Evolutionary conservation across 92 coral and sea anemone species (phyloP), one percentile per base, ranked within the genome.

Genomic region (Epizoanthus scotinus): DNA sequence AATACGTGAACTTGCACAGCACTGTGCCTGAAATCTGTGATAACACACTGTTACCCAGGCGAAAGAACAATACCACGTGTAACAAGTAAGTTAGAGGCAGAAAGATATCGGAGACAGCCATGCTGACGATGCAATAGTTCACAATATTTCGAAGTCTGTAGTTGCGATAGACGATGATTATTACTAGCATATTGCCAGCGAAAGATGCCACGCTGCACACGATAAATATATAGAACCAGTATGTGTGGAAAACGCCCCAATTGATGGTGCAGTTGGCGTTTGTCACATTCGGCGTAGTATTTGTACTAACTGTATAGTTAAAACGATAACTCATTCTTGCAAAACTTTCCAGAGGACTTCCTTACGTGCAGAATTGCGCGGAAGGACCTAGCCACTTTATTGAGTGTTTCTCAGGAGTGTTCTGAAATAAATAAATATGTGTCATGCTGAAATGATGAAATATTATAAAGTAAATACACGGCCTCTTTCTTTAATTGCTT

Each of bases 81-180:
- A 74, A 2, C 79, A 74, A 31, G 7, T 74, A 49, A 21, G 53
- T 6, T 2, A 27, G 24, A 17, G 77, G 77, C 17, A 70, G 59
- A 47, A 70, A 70, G 19, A 70, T 10, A 5, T 70, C 77, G 27
- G 77, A 70, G 17, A 70, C 24, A 5, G 77, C 77, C 77, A 70
- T 70, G 24, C 53, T 70, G 5, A 53, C 59, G 19, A 70, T 70
- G 10, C 50, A 47, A 8, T 14, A 70, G 36, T 70, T 70, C 13
- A 58, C 53, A 14, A 58, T 70, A 7, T 42, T 70, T 50, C 61
- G 24, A 28, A 70, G 28, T 21, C 29, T 49, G 26, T 50, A 15
- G 27, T 34, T 49, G 3, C 24, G 19, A 44, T 53, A 70, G 5
- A 70, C 60, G 10, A 70, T 17, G 0, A 22, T 47, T 12, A 70